Evolutionary conservation across 2,888 invertebrate genomes (phyloP), one percentile per base, ranked within the genome.

Genomic region (Schizaphis graminum): DNA sequence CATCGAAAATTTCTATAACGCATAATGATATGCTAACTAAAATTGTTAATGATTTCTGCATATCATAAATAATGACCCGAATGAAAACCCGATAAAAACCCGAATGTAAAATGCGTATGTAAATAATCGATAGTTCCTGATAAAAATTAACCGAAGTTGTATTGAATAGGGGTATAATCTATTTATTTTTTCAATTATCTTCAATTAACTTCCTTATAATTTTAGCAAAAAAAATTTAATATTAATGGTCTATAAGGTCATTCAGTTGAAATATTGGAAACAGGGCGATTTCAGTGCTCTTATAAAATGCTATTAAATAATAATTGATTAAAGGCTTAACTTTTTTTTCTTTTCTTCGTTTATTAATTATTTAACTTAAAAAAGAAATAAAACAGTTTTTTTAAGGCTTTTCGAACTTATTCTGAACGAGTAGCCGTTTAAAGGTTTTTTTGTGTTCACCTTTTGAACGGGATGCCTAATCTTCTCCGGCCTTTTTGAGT

Each of bases 401-500:
- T 93, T 85, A 85, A 53, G 61, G 85, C 85, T 49, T 91, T 86
- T 94, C 90, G 91, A 94, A 94, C 91, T 94, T 86, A n/a, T n/a
- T 89, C 28, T 21, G 44, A 93, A 77, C 56, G 77, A 93, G 77
- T 53, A 53, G 41, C 28, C 86, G 67, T 90, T 94, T 91, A 94
- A 94, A 94, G 91, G 91, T 94, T 94, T 91, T 85, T 93, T 85
- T 89, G 67, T 77, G 24, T 94, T 86, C 91, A 86, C 94, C 94
- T 94, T 94, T 94, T 53, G 77, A 16, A 56, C 90, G 89, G 41
- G 57, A 92, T 87, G 7, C 89, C 89, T 92, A 91, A 91, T 94
- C 94, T 94, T 94, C 86, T 86, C 35, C 86, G 91, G 91, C 91
- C 90, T 94, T 94, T 94, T 91, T 90, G 89, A 93, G 89, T 93